Percentiles rank a stretch among this genome's conserved stretches.
These are phyloP conservation scores for Theristus sp. DNA, from an alignment of 2,888 invertebrate genomes.

Conservation along the genomic window DNA sequence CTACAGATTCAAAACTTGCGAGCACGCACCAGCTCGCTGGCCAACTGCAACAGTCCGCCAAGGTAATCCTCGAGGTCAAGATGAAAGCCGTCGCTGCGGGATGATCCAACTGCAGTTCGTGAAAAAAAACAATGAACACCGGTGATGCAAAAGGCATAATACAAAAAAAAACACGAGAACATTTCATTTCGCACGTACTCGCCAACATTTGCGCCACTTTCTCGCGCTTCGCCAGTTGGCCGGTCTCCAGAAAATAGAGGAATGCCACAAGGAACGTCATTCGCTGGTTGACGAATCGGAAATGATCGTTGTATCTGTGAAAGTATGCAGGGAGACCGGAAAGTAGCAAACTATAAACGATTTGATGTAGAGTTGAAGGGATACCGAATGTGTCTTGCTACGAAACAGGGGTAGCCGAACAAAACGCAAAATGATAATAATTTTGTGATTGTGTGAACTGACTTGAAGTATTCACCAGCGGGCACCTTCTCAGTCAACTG, in stretches of 20 bases:
- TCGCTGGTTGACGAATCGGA: conserved; percentile 61
- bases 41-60: conserved; percentile 54
- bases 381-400: too few relatives aligned
- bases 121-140: too few relatives aligned
- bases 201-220: conserved; percentile 58
- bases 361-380: too few relatives aligned
- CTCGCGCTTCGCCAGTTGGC: conserved; percentile 51
- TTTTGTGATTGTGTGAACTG: too few relatives aligned
- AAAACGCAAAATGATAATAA: too few relatives aligned
- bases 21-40: conserved; percentile 53
- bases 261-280: conserved; percentile 57
- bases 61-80: conserved; percentile 76
- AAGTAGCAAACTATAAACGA: background rate
- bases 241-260: conserved; percentile 58
- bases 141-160: too few relatives aligned
- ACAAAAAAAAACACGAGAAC: too few relatives aligned
- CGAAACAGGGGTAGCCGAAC: too few relatives aligned
- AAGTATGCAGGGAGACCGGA: background rate
- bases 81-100: conserved; percentile 60
- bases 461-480: conserved; percentile 2
- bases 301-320: conserved; percentile 58
- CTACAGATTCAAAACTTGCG: background rate
- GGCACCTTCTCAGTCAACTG: background rate
- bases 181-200: conserved; percentile 37
- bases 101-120: too few relatives aligned